Evolutionary conservation across 2,797 vertebrate genomes (phyloP), one percentile per base, ranked within the genome.

Genomic region (Cryptoprocta ferox): DNA sequence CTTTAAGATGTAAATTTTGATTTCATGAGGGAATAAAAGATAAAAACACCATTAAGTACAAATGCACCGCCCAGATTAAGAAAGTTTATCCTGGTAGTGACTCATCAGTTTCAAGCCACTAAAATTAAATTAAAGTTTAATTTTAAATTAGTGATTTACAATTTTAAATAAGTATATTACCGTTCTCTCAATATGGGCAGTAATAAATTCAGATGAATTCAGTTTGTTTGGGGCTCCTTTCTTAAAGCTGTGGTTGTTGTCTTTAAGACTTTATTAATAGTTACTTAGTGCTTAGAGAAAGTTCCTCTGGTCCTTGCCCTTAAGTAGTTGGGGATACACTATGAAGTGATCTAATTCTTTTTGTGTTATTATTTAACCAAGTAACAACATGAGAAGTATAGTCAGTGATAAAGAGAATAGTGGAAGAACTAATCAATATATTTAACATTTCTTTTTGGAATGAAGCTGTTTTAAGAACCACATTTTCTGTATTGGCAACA

Each of bases 351-450:
- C 53, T 92, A 53, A 70, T 92, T 95, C 42, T 97, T 84, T 76
- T 85, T 70, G 19, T 15, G 24, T 89, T 93, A 35, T 94, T 94
- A 39, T 95, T 96, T 95, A 86, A 92, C 65, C 32, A 35, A 75
- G 39, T 95, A 83, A 71, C 63, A 96, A 93, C 95, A 65, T 45
- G 50, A 91, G 59, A 85, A 88, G 89, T 94, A 86, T n/a, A 71
- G 63, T 42, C 3, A 68, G 28, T 86, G 45, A 80, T 92, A 53
- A 65, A 76, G 35, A 63, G 81, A 90, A 76, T 75, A 83, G 53
- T 63, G 45, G 79, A 96, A 79, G 80, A 93, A 75, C n/a, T 45
- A 75, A 81, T 65, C 19, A 95, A 39, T 3, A 48, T 68, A n/a
- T 12, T 93, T 92, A 26, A 39, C 37, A 19, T 84, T 94, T 93